These are phyloP conservation scores for Dicrurus megarhynchus DNA, from an alignment of 2,113 vertebrate genomes.

Conservation along the genomic window DNA sequence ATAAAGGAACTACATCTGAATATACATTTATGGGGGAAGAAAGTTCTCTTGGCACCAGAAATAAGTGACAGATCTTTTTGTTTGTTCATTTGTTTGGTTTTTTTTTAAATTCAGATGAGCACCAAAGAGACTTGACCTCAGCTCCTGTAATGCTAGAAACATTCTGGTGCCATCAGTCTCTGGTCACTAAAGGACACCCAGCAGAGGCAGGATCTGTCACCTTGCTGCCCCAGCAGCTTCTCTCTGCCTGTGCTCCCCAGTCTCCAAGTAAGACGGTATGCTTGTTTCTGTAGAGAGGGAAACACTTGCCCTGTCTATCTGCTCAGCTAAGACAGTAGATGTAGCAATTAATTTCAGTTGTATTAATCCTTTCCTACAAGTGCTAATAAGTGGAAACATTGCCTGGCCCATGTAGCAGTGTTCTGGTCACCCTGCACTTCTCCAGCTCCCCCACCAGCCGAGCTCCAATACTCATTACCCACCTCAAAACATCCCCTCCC, in stretches of 20 bases:
- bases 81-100: background rate
- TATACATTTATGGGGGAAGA: background rate
- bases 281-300: background rate
- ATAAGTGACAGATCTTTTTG: background rate
- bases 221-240: background rate
- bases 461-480: background rate
- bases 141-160: background rate
- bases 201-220: background rate
- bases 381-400: background rate
- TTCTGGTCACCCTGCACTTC: background rate
- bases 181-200: background rate
- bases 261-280: fast-evolving
- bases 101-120: background rate
- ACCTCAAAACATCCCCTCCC: background rate
- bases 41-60: background rate
- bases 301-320: background rate
- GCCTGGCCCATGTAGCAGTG: background rate
- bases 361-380: background rate
- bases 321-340: background rate
- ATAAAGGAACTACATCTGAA: background rate
- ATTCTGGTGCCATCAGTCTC: background rate
- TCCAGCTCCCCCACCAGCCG: background rate
- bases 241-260: background rate
- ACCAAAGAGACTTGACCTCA: background rate
- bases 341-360: background rate